These are phyloP conservation scores for Nothoprocta pentlandii DNA, from an alignment of 2,113 vertebrate genomes.

Conservation along the genomic window DNA sequence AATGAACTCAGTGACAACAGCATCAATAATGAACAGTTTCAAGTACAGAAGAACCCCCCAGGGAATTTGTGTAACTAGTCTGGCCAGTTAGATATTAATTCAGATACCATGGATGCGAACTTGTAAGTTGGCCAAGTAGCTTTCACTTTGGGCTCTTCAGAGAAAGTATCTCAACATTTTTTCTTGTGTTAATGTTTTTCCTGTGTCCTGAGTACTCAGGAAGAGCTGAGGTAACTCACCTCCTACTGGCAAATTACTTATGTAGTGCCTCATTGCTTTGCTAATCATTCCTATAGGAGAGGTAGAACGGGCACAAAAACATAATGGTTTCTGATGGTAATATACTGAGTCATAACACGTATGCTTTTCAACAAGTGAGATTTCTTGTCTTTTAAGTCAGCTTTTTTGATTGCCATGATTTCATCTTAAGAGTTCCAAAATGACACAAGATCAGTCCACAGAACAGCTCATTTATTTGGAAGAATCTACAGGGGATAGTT, in stretches of 20 bases:
- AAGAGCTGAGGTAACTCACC: neutral
- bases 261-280: fast-evolving
- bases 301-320: neutral
- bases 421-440: neutral
- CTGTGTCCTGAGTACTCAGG: neutral
- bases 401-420: neutral
- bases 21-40: neutral
- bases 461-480: neutral
- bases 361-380: fast-evolving
- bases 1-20: neutral
- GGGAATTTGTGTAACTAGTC: neutral
- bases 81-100: neutral
- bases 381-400: fast-evolving
- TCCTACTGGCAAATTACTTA: neutral
- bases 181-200: neutral
- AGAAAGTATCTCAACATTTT: neutral
- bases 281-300: neutral
- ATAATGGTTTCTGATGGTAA: neutral
- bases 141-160: neutral
- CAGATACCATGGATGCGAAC: neutral
- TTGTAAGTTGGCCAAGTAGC: neutral
- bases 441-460: neutral
- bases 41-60: neutral
- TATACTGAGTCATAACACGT: neutral
- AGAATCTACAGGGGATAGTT: neutral